Evolutionary conservation across 2,113 vertebrate genomes (phyloP).

Genomic region (Rhynchomys soricoides): DNA sequence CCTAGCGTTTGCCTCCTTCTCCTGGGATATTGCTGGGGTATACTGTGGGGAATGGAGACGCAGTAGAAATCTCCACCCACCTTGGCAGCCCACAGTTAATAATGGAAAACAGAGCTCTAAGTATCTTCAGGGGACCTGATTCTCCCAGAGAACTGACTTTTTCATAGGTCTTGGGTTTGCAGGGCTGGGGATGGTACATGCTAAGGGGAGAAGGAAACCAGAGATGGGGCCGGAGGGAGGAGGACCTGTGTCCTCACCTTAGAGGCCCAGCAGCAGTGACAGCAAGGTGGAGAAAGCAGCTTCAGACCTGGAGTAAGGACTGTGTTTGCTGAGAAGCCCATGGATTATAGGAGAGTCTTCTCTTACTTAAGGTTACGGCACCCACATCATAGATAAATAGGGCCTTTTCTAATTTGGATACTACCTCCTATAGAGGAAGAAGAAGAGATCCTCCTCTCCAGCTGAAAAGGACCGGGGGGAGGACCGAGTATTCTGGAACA

Average conservation of each 20-base stretch:
- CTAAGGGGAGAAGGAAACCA: neutral
- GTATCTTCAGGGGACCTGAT: conserved; percentile 35
- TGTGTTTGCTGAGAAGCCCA: conserved; percentile 43
- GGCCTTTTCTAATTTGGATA: neutral
- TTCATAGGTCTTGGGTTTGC: conserved; percentile 26
- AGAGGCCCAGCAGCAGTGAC: neutral
- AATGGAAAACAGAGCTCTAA: conserved; percentile 47
- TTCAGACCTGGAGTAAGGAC: conserved; percentile 42
- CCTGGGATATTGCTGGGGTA: neutral
- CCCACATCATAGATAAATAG: neutral
- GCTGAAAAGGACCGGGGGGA: neutral
- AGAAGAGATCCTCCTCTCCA: neutral
- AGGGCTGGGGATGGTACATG: conserved; percentile 15
- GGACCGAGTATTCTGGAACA: conserved; percentile 1
- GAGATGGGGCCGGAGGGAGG: neutral
- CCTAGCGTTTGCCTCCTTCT: conserved; percentile 12
- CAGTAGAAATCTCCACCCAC: conserved; percentile 14
- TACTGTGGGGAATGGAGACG: neutral
- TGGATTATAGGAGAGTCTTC: conserved; percentile 30
- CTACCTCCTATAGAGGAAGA: neutral
- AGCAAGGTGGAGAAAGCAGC: neutral
- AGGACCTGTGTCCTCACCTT: neutral
- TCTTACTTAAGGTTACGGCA: conserved; percentile 40
- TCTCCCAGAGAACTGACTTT: conserved; percentile 50
- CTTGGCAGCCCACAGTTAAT: conserved; percentile 47